Evolutionary conservation across 2,797 vertebrate species (phyloP), one percentile per base, ranked within the genome.

Genomic region (Rhinella marina): DNA sequence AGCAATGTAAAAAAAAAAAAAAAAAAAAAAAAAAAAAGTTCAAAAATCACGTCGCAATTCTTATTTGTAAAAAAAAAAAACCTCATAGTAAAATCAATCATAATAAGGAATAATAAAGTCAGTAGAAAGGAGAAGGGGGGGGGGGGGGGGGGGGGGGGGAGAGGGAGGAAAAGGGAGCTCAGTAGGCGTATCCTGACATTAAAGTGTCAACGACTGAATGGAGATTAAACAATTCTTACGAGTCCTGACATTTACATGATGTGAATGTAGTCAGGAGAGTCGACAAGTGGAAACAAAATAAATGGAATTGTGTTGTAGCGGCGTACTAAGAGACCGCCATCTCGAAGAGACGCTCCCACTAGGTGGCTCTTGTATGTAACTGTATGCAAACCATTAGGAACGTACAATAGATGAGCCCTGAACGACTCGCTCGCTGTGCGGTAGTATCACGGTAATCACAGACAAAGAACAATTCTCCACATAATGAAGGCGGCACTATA

Each of bases 211-310:
- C 29, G 17, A 41, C 41, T 81, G 27, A 59, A 59, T 59, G 25
- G 77, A 79, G 77, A 79, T 79, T 57, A 79, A 59, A 79, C 77
- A 57, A 79, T 59, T 79, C 52, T 79, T 59, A 79, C 56, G 56
- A 79, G 77, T 62, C 77, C 21, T 61, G 56, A 80, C 77, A 81
- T 80, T 80, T 80, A 57, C 77, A 57, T 61, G 56, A 59, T 19
- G 29, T 9, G 17, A 11, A 57, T 32, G 61, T 19, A 61, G 25
- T 17, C 54, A 59, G 56, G 27, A 12, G 25, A 23, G 41, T 52
- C 27, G 79, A 62, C 57, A 48, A 48, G 59, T 80, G 78, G 56
- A 59, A 80, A 80, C 59, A 62, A 64, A 81, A n/a, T 81, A 81
- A 23, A 81, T 62, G 56, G 57, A 61, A 61, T 41, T 61, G 29